Evolutionary conservation across 2,797 vertebrate species (phyloP).

Genomic region (Darevskia mixta): DNA sequence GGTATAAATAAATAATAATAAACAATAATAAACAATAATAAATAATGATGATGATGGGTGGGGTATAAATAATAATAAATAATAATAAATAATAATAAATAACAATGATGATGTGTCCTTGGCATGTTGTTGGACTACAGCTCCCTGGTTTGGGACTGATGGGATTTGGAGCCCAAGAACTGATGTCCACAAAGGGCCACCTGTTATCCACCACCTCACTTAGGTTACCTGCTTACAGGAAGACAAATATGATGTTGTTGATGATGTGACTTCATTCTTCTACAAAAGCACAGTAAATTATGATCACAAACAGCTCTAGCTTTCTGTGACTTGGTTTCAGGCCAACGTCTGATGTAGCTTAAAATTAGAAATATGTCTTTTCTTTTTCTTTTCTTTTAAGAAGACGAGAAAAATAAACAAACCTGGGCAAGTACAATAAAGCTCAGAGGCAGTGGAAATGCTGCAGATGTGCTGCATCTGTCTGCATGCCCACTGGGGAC

Average conservation of each 20-base stretch:
- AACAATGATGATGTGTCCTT: too few species aligned
- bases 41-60: too few species aligned
- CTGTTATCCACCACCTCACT: neutral
- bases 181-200: too few species aligned
- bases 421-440: slow-evolving; percentile 51
- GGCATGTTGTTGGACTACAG: too few species aligned
- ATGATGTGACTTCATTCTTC: neutral
- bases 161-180: too few species aligned
- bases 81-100: too few species aligned
- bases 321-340: neutral
- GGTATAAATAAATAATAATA: too few species aligned
- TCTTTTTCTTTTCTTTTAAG: neutral
- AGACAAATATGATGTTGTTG: neutral
- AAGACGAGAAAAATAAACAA: slow-evolving; percentile 1
- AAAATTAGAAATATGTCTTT: slow-evolving; percentile 18
- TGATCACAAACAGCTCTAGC: neutral
- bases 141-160: too few species aligned
- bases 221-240: neutral
- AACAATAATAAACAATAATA: too few species aligned
- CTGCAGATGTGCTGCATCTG: slow-evolving; percentile 70
- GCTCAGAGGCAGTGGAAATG: slow-evolving; percentile 41
- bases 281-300: neutral
- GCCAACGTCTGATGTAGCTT: neutral
- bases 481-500: slow-evolving; percentile 59
- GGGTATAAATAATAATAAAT: too few species aligned